Evolutionary conservation across 2,113 vertebrate genomes (phyloP).

Genomic region (Chloropsis hardwickii): DNA sequence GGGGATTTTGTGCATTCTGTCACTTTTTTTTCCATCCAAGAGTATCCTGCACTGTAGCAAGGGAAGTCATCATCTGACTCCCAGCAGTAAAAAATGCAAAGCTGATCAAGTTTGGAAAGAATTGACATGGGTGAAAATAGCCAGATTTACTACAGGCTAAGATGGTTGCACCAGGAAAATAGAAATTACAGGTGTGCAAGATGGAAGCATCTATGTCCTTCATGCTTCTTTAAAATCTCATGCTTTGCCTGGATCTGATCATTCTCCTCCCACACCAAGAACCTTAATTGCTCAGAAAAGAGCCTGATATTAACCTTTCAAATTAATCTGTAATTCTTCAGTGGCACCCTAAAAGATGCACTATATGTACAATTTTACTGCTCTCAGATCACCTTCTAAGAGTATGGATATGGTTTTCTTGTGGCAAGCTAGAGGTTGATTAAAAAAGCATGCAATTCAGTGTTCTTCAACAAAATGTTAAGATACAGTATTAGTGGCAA

Average conservation of each 20-base stretch:
- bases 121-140: background rate
- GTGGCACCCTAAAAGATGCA: background rate
- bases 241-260: background rate
- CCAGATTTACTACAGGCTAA: background rate
- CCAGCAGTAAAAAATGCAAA: background rate
- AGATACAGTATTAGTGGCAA: background rate
- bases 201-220: background rate
- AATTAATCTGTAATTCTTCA: background rate
- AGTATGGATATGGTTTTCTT: background rate
- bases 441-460: background rate
- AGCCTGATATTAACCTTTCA: background rate
- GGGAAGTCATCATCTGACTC: background rate
- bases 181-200: background rate
- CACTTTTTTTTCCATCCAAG: background rate
- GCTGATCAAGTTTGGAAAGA: background rate
- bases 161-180: background rate
- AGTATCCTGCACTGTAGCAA: background rate
- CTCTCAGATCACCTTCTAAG: background rate
- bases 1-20: background rate
- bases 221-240: background rate
- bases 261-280: background rate
- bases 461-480: background rate
- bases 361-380: background rate
- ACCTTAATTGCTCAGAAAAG: background rate
- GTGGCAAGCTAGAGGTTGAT: background rate